Percentiles rank a stretch among this genome's conserved stretches.
These are phyloP conservation scores for Drosophila anceps DNA, from an alignment of 2,888 invertebrate species.

Conservation along the genomic window DNA sequence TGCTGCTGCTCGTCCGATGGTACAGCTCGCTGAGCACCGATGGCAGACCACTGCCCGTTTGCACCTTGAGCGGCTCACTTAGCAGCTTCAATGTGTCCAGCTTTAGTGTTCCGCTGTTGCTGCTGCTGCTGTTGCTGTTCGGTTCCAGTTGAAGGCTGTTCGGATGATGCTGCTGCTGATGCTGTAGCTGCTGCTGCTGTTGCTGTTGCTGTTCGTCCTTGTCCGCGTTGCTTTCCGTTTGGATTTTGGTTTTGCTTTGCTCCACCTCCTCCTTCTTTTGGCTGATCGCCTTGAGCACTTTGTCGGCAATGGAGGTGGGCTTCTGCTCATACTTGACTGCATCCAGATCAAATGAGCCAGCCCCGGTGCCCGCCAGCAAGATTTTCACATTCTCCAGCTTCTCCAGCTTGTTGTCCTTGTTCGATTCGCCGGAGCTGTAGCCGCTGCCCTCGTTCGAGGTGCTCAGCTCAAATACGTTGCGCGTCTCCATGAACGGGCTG, in stretches of 20 bases:
- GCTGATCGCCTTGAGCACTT: conserved; percentile 87
- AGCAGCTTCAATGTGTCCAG: conserved; percentile 53
- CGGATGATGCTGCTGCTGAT: conserved; percentile 17
- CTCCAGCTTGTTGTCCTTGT: conserved; percentile 83
- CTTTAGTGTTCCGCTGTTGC: conserved; percentile 35
- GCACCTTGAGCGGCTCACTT: conserved; percentile 82
- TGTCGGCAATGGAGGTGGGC: conserved; percentile 88
- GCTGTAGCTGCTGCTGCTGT: conserved; percentile 1
- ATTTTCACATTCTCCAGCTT: conserved; percentile 84
- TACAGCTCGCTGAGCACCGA: conserved; percentile 58
- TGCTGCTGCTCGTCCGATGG: conserved; percentile 56
- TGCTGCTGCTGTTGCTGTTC: conserved; percentile 21
- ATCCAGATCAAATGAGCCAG: conserved; percentile 82
- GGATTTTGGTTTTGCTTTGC: conserved; percentile 85
- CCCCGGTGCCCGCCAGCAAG: conserved; percentile 77
- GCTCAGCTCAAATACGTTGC: conserved; percentile 84
- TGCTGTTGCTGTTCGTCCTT: conserved; percentile 74
- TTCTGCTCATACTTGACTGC: conserved; percentile 83
- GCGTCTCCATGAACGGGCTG: conserved; percentile 84
- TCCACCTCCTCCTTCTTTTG: conserved; percentile 87
- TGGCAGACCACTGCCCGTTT: conserved; percentile 46
- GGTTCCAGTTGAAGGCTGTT: conserved; percentile 12
- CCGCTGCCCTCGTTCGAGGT: conserved; percentile 80
- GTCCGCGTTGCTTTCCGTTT: conserved; percentile 18
- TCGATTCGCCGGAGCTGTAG: conserved; percentile 75